Percentiles rank a stretch among this genome's conserved stretches.
These are phyloP conservation scores for Ephialtes manifestator DNA, from an alignment of 2,888 invertebrate genomes.

Conservation along the genomic window DNA sequence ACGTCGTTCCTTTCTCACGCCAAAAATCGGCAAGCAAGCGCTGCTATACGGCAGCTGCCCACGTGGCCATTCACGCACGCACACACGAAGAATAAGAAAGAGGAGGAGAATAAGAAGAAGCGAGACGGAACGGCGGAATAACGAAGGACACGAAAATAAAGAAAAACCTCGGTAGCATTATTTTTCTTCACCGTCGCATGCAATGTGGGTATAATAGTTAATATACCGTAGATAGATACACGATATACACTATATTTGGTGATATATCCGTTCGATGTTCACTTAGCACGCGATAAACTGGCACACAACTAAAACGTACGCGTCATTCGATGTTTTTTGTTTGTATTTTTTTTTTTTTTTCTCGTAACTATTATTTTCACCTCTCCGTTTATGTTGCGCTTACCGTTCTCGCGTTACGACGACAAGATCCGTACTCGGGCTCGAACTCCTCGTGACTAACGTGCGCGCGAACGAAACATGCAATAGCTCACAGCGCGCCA, in stretches of 20 bases:
- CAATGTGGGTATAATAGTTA: not conserved
- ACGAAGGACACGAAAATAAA: not conserved
- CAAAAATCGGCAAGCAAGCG: constrained; percentile 36
- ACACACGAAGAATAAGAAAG: not conserved
- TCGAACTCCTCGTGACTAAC: constrained; percentile 44
- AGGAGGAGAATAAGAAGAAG: not conserved
- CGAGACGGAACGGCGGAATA: not conserved
- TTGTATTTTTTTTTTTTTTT: constrained; percentile 2
- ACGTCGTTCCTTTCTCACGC: constrained; percentile 61
- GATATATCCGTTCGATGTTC: not conserved
- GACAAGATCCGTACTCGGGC: constrained; percentile 53
- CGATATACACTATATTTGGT: not conserved
- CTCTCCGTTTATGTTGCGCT: constrained; percentile 22
- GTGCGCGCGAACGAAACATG: constrained; percentile 58
- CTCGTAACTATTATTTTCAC: not conserved
- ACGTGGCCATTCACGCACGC: constrained; percentile 61
- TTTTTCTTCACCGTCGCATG: not conserved
- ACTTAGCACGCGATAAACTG: constrained; percentile 39
- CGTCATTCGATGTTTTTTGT: constrained; percentile 8
- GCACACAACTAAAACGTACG: not conserved
- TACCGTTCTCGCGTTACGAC: constrained; percentile 67
- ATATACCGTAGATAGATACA: not conserved
- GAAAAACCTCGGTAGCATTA: not conserved
- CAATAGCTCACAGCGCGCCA: constrained; percentile 67
- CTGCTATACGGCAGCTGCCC: constrained; percentile 44